A percentile compares a stretch with the other conserved stretches of the same genome.
Conservation (phyloP, 1,140 invertebrate genomes). For the Teleopsis dalmanni region DNA sequence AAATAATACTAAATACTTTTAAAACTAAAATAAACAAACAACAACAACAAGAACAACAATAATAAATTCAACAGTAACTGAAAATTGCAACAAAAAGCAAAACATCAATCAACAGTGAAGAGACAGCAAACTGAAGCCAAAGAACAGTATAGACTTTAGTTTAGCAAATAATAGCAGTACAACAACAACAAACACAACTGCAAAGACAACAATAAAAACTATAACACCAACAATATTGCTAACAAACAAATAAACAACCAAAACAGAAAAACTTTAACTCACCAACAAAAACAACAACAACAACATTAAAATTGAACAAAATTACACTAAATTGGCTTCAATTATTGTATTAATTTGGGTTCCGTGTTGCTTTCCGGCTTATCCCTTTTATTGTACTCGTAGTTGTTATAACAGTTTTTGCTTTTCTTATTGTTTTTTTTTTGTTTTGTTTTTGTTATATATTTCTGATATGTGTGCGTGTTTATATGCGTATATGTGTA, state of each 20-base stretch:
- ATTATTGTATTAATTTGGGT: slow-evolving; percentile 44
- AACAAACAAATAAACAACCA: slow-evolving; percentile 8
- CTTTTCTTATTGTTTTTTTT: no score
- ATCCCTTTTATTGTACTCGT: slow-evolving; percentile 26
- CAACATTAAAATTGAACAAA: slow-evolving; percentile 33
- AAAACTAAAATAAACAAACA: slow-evolving; percentile 6
- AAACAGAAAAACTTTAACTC: no score
- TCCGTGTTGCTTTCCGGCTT: slow-evolving; percentile 44
- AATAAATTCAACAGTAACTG: neutral
- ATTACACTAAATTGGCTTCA: slow-evolving; percentile 44
- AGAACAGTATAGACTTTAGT: no score
- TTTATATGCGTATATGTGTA: no score
- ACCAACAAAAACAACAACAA: slow-evolving; percentile 20
- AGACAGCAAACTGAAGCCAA: no score
- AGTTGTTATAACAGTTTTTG: no score
- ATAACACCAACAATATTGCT: neutral
- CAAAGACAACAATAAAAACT: slow-evolving; percentile 12
- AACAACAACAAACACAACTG: slow-evolving; percentile 7
- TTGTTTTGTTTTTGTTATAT: no score
- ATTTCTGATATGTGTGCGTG: no score
- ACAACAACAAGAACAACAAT: slow-evolving; percentile 14
- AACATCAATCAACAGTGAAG: slow-evolving; percentile 9
- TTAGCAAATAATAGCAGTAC: no score
- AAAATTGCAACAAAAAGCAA: slow-evolving; percentile 1
- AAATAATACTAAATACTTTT: neutral